phyloP scores from a whole-genome alignment of 2,888 invertebrate genomes.

The Alloplasta piceator region DNA sequence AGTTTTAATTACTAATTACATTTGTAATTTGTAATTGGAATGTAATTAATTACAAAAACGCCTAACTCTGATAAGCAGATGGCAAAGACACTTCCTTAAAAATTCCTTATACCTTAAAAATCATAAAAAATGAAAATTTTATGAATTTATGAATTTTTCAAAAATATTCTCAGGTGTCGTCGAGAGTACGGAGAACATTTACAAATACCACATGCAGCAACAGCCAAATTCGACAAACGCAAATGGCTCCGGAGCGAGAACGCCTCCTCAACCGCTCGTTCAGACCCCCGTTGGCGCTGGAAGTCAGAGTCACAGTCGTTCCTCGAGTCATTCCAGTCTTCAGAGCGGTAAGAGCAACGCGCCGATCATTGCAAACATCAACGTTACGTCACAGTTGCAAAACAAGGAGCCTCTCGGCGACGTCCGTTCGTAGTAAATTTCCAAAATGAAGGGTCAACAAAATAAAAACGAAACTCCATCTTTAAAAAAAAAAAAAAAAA shows the following conservation, averaged over 20 bases:
- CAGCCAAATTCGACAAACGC: constrained; percentile 85
- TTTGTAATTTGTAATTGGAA: too few species aligned
- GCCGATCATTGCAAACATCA: constrained; percentile 69
- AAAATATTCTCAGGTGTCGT: constrained; percentile 88
- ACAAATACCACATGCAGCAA: constrained; percentile 93
- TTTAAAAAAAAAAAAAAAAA: too few species aligned
- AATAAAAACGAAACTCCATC: constrained; percentile 6
- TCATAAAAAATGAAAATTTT: too few species aligned
- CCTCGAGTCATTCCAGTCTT: constrained; percentile 85
- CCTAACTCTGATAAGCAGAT: too few species aligned
- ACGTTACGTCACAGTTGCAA: constrained; percentile 68
- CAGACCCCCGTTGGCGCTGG: constrained; percentile 87
- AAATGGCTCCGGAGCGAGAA: constrained; percentile 86
- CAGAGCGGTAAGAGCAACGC: constrained; percentile 79
- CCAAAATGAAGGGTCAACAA: constrained; percentile 9
- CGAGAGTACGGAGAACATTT: constrained; percentile 91
- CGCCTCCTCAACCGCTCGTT: constrained; percentile 88
- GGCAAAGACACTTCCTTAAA: too few species aligned
- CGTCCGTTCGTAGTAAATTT: constrained; percentile 66
- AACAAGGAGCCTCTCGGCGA: constrained; percentile 75
- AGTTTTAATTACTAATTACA: too few species aligned
- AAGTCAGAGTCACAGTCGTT: constrained; percentile 86
- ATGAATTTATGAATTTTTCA: too few species aligned
- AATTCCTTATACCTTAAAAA: too few species aligned
- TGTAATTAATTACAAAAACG: too few species aligned